Evolutionary conservation across 2,888 invertebrate genomes (phyloP).

Genomic region (Priocnemis perturbator): DNA sequence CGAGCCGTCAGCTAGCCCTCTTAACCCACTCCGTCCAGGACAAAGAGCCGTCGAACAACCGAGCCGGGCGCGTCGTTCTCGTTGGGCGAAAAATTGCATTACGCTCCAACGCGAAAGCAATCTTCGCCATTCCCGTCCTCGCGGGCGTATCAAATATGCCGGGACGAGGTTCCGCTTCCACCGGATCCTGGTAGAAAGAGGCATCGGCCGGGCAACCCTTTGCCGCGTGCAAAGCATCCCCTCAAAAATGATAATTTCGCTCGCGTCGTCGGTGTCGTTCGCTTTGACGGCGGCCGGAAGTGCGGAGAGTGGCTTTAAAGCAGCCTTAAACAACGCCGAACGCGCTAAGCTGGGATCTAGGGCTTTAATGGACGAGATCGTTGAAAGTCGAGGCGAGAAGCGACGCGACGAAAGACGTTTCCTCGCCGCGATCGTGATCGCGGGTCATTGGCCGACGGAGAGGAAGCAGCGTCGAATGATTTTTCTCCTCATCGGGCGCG

Average conservation of each 20-base stretch:
- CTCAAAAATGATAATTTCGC: conserved; percentile 46
- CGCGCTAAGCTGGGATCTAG: too few relatives aligned
- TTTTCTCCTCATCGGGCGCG: too few relatives aligned
- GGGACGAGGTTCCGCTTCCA: conserved; percentile 24
- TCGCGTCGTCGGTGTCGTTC: conserved; percentile 25
- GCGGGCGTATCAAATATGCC: conserved; percentile 49
- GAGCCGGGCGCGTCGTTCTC: conserved; percentile 39
- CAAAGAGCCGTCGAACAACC: conserved; percentile 28
- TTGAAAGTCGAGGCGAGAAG: conserved; percentile 29
- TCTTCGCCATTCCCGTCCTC: conserved; percentile 32
- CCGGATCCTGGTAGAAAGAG: conserved; percentile 14
- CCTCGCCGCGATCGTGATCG: neutral
- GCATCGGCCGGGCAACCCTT: conserved; percentile 44
- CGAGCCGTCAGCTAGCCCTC: conserved; percentile 38
- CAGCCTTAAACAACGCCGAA: conserved; percentile 29
- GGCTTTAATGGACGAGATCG: neutral
- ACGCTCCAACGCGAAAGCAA: conserved; percentile 50
- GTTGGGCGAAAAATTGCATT: conserved; percentile 50
- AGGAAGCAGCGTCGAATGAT: too few relatives aligned
- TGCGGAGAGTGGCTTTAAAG: conserved; percentile 44
- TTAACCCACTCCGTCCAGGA: conserved; percentile 47
- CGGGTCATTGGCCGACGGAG: too few relatives aligned
- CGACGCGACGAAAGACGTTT: neutral
- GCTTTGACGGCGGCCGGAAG: conserved; percentile 51
- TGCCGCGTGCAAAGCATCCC: conserved; percentile 43